phyloP scores from a whole-genome alignment of 2,888 invertebrate genomes.

The Keiferia lycopersicella region DNA sequence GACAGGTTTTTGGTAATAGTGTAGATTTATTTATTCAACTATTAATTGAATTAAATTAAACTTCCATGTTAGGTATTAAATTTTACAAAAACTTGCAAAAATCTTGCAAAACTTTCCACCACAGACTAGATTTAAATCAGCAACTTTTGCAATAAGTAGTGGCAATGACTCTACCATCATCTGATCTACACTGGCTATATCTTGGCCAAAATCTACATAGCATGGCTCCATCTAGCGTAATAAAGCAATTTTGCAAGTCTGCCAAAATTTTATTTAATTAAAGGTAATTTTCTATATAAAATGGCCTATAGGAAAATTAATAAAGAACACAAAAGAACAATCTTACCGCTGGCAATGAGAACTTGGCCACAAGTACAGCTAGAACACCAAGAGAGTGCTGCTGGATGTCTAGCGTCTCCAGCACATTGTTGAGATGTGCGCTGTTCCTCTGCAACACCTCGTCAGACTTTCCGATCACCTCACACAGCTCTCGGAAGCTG shows the following conservation, averaged over 20 bases:
- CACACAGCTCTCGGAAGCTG: constrained; percentile 88
- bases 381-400: constrained; percentile 95
- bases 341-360: constrained; percentile 81
- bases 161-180: too few species aligned
- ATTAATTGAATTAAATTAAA: too few species aligned
- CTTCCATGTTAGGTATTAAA: too few species aligned
- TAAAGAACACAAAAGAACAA: background rate
- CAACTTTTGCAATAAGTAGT: too few species aligned
- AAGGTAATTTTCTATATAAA: background rate
- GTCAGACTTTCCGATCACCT: constrained; percentile 88
- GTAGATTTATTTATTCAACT: background rate
- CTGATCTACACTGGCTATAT: too few species aligned
- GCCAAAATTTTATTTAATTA: too few species aligned
- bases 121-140: too few species aligned
- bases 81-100: too few species aligned
- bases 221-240: too few species aligned
- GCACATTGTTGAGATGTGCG: constrained; percentile 92
- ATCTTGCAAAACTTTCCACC: too few species aligned
- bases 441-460: constrained; percentile 91
- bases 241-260: too few species aligned
- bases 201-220: too few species aligned
- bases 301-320: background rate
- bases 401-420: constrained; percentile 94
- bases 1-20: background rate
- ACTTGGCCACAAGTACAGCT: constrained; percentile 91